Percentiles rank a stretch among this genome's conserved stretches.
These are phyloP conservation scores for Bungarus multicinctus DNA, from an alignment of 2,113 vertebrate genomes.

Conservation along the genomic window DNA sequence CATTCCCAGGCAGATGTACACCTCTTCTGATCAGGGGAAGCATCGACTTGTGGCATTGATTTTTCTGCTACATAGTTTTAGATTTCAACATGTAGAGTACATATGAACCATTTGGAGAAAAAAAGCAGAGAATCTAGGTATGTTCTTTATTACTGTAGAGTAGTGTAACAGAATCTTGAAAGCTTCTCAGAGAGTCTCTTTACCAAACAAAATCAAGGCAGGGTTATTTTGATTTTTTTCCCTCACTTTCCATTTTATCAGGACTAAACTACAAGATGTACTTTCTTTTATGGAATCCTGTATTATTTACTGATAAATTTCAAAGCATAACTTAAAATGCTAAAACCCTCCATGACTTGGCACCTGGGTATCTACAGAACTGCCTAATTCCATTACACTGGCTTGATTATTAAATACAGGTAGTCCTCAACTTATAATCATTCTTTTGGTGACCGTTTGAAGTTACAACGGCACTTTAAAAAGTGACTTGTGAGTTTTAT, in stretches of 20 bases:
- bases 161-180: background rate
- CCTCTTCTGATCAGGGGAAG: background rate
- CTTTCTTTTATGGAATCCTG: background rate
- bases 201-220: background rate
- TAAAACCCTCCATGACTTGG: background rate
- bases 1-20: background rate
- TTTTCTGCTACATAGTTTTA: background rate
- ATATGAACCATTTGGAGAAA: constrained; percentile 48
- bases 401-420: background rate
- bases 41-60: background rate
- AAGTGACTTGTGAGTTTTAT: no score
- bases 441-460: no score
- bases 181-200: background rate
- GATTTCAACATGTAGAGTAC: background rate
- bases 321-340: background rate
- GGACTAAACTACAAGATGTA: background rate
- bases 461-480: no score
- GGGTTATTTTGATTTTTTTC: background rate
- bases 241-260: background rate
- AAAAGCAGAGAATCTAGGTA: constrained; percentile 65
- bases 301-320: background rate
- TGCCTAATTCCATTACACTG: background rate
- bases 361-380: background rate
- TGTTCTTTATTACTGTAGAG: background rate
- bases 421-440: no score